A percentile compares a stretch with the other conserved stretches of the same genome.
Conservation (phyloP, 2,888 invertebrate species). For the Troides helena region DNA sequence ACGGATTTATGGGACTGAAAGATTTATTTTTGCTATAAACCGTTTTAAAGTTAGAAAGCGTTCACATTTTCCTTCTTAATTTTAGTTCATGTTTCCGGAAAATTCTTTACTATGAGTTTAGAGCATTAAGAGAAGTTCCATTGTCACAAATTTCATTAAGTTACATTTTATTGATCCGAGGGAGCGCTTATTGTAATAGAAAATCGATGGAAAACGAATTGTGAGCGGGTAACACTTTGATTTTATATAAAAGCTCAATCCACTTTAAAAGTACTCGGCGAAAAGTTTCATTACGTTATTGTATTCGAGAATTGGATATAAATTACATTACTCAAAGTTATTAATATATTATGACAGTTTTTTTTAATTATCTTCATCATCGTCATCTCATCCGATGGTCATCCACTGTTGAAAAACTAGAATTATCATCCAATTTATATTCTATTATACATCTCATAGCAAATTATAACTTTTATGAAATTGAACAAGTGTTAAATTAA, state of each 20-base stretch:
- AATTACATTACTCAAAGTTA: not conserved
- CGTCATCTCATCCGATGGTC: too few relatives aligned
- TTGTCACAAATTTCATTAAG: not conserved
- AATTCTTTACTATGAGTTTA: too few relatives aligned
- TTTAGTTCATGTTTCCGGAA: not conserved
- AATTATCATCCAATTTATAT: too few relatives aligned
- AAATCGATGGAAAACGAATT: not conserved
- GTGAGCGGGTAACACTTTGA: not conserved
- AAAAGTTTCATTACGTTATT: constrained; percentile 1
- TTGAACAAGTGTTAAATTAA: too few relatives aligned
- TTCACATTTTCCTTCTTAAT: not conserved
- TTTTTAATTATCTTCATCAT: too few relatives aligned
- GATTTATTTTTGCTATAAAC: not conserved
- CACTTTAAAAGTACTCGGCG: not conserved
- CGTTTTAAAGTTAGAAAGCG: not conserved
- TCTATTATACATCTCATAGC: too few relatives aligned
- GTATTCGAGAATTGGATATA: not conserved
- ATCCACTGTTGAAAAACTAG: too few relatives aligned
- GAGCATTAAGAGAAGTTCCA: not conserved
- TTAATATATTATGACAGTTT: too few relatives aligned
- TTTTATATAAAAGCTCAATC: constrained; percentile 1
- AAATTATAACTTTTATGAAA: too few relatives aligned
- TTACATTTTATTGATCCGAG: not conserved
- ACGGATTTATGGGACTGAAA: too few relatives aligned
- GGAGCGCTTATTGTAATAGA: not conserved